A percentile compares a stretch with the other conserved stretches of the same genome.
phyloP scores from a whole-genome alignment of 1,140 invertebrate species.

The Venustaconcha ellipsiformis region DNA sequence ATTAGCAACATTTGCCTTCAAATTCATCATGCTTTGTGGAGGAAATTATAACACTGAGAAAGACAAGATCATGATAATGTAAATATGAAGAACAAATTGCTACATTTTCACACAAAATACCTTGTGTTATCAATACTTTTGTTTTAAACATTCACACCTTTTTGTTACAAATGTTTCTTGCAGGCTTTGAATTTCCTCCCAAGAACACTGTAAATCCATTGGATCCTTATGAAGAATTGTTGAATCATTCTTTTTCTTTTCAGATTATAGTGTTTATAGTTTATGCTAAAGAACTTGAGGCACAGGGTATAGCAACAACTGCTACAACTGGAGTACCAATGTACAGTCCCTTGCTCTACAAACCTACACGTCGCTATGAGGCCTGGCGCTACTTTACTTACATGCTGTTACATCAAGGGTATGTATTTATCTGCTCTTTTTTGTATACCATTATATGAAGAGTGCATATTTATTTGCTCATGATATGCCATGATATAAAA shows the following conservation, averaged over 20 bases:
- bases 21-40: neutral
- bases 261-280: slow-evolving; percentile 70
- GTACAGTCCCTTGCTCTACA: slow-evolving; percentile 83
- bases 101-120: neutral
- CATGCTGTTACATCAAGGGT: slow-evolving; percentile 97
- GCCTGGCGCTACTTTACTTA: slow-evolving; percentile 91
- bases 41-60: neutral
- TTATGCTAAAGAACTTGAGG: slow-evolving; percentile 66
- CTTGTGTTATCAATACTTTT: neutral
- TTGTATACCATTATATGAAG: too few species aligned
- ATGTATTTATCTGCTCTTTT: slow-evolving; percentile 44
- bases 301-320: slow-evolving; percentile 48
- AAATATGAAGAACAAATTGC: neutral
- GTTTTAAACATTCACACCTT: neutral
- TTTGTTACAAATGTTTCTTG: neutral
- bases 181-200: neutral
- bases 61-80: neutral
- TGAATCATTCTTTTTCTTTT: slow-evolving; percentile 19
- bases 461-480: neutral
- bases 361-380: slow-evolving; percentile 87
- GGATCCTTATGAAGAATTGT: neutral
- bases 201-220: neutral
- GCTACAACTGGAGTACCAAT: slow-evolving; percentile 58
- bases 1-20: neutral
- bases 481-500: slow-evolving; percentile 47